Evolutionary conservation across 2,113 vertebrate genomes (phyloP).

Genomic region (Lagopus leucura): DNA sequence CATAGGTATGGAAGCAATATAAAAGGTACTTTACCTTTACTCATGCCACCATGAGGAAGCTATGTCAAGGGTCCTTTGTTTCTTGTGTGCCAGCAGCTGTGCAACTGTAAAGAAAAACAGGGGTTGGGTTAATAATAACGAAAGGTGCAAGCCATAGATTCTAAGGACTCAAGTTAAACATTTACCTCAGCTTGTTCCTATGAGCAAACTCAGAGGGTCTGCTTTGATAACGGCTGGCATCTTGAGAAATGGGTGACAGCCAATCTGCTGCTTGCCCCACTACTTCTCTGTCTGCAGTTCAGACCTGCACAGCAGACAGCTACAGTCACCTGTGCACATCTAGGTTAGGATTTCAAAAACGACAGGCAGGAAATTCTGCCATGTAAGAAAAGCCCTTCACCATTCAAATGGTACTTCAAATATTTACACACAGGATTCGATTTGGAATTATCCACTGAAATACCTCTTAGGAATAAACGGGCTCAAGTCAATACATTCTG

Average conservation of each 20-base stretch:
- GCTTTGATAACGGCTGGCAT: slow-evolving; percentile 55
- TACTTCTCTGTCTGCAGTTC: background rate
- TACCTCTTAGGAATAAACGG: background rate
- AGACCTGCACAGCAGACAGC: background rate
- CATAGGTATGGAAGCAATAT: background rate
- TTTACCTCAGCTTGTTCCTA: slow-evolving; percentile 72
- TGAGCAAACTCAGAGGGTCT: slow-evolving; percentile 49
- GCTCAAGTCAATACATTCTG: background rate
- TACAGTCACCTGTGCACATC: slow-evolving; percentile 29
- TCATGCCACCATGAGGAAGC: slow-evolving; percentile 9
- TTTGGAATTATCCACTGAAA: background rate
- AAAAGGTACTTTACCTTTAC: slow-evolving; percentile 72
- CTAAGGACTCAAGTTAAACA: slow-evolving; percentile 79
- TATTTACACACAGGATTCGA: slow-evolving; percentile 42
- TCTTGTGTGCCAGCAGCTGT: slow-evolving; percentile 27
- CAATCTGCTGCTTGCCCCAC: background rate
- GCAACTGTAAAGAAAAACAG: slow-evolving; percentile 34
- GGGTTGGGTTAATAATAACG: slow-evolving; percentile 74
- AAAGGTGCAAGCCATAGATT: slow-evolving; percentile 32
- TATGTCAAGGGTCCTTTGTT: slow-evolving; percentile 8
- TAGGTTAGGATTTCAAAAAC: background rate
- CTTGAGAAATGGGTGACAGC: slow-evolving; percentile 18
- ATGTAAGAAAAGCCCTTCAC: slow-evolving; percentile 5
- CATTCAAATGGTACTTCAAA: slow-evolving; percentile 51
- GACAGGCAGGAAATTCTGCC: slow-evolving; percentile 49